These are phyloP conservation scores for Mesorhabditis spiculigera DNA, from an alignment of 2,888 invertebrate species.

Conservation along the genomic window DNA sequence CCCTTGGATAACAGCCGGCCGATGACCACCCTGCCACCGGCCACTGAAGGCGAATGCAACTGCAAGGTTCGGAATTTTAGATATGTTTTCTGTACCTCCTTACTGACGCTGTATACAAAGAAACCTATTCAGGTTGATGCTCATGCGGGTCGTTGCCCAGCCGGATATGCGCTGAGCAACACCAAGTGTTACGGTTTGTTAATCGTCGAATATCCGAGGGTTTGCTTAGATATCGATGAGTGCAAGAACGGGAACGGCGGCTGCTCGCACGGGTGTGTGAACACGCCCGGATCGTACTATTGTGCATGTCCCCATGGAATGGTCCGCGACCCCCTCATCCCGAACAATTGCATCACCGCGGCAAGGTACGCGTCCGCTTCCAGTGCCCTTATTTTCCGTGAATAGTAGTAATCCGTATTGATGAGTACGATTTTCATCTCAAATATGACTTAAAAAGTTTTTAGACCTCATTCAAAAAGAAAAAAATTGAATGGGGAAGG, in stretches of 20 bases:
- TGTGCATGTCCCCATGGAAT: slow-evolving; percentile 56
- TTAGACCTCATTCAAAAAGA: neutral
- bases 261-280: slow-evolving; percentile 55
- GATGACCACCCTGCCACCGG: slow-evolving; percentile 47
- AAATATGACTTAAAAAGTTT: no score
- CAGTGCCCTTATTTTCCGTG: neutral
- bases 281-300: slow-evolving; percentile 55
- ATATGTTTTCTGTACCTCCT: neutral
- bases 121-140: slow-evolving; percentile 14
- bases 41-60: slow-evolving; percentile 43
- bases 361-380: slow-evolving; percentile 15
- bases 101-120: neutral
- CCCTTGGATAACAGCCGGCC: slow-evolving; percentile 35
- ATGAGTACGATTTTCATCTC: no score
- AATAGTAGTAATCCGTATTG: neutral
- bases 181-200: slow-evolving; percentile 39
- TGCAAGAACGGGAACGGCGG: slow-evolving; percentile 50
- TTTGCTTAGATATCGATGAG: slow-evolving; percentile 51
- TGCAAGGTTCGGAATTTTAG: slow-evolving; percentile 20
- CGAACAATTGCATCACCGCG: slow-evolving; percentile 39
- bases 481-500: no score
- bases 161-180: slow-evolving; percentile 36
- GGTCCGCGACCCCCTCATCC: slow-evolving; percentile 49
- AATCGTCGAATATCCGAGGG: neutral
- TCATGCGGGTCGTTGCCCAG: slow-evolving; percentile 41